Percentiles rank a stretch among this genome's conserved stretches.
Evolutionary conservation across 2,113 vertebrate genomes (phyloP).

Genomic region (Ailurus styani): DNA sequence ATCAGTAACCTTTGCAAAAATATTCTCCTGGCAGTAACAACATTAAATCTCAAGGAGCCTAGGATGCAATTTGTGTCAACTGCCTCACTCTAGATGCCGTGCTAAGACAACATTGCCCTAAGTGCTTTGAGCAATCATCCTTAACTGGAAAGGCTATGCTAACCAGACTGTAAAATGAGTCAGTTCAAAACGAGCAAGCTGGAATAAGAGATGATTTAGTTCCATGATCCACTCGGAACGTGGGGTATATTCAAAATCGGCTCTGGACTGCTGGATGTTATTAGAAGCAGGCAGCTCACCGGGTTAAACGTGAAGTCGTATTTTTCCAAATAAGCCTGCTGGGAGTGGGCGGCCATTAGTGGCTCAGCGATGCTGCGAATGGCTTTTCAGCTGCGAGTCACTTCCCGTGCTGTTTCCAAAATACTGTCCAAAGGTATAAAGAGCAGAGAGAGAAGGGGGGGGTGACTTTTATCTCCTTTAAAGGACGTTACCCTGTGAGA

Average conservation of each 20-base stretch:
- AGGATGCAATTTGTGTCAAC: slow-evolving; percentile 54
- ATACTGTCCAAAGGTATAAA: slow-evolving; percentile 45
- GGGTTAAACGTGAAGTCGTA: slow-evolving; percentile 33
- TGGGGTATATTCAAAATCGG: slow-evolving; percentile 14
- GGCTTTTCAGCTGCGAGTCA: slow-evolving; percentile 13
- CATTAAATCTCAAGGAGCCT: slow-evolving; percentile 49
- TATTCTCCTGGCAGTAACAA: slow-evolving; percentile 38
- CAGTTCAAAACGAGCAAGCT: slow-evolving; percentile 67
- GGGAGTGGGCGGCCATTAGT: slow-evolving; percentile 36
- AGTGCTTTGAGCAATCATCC: slow-evolving; percentile 73
- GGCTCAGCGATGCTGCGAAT: slow-evolving; percentile 49
- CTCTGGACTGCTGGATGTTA: slow-evolving; percentile 28
- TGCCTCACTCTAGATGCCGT: slow-evolving; percentile 19
- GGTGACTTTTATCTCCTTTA: background rate
- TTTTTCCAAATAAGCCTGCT: slow-evolving; percentile 60
- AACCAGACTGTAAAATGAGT: slow-evolving; percentile 68
- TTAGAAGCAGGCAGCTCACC: slow-evolving; percentile 30
- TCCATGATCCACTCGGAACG: slow-evolving; percentile 32
- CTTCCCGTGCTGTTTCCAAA: slow-evolving; percentile 37
- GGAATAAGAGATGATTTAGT: slow-evolving; percentile 64
- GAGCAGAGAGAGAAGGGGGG: background rate
- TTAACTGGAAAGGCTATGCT: slow-evolving; percentile 58
- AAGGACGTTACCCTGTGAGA: slow-evolving; percentile 40
- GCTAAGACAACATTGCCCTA: slow-evolving; percentile 64
- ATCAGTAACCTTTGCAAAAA: slow-evolving; percentile 61